These are phyloP conservation scores for Tichodroma muraria DNA, from an alignment of 2,113 vertebrate genomes.

Conservation along the genomic window DNA sequence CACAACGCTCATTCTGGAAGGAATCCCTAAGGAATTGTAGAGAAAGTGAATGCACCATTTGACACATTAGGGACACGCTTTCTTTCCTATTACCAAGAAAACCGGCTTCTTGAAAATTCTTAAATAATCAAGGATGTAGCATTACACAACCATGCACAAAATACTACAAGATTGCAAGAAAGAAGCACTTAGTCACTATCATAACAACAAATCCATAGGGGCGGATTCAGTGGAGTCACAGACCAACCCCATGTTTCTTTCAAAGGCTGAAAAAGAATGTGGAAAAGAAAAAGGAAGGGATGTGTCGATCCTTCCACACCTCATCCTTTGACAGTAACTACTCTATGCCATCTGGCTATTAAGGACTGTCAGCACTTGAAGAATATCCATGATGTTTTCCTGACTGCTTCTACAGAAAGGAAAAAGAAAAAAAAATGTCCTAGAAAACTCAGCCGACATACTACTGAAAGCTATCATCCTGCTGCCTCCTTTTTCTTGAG, in stretches of 20 bases:
- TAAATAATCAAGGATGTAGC: neutral
- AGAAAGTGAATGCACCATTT: neutral
- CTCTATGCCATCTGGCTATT: neutral
- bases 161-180: neutral
- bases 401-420: neutral
- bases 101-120: neutral
- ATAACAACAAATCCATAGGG: neutral
- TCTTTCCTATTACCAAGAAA: neutral
- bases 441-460: neutral
- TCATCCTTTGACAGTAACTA: slow-evolving; percentile 7
- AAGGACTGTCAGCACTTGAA: neutral
- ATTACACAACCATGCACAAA: neutral
- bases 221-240: neutral
- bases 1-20: neutral
- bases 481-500: neutral
- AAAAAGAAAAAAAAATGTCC: neutral
- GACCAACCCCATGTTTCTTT: neutral
- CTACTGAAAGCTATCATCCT: neutral
- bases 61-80: neutral
- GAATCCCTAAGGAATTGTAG: neutral
- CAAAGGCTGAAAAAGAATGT: neutral
- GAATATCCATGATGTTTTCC: neutral
- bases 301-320: neutral
- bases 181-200: neutral
- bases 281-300: neutral